These are phyloP conservation scores for Novumbra hubbsi DNA, from an alignment of 2,797 vertebrate species.

Conservation along the genomic window DNA sequence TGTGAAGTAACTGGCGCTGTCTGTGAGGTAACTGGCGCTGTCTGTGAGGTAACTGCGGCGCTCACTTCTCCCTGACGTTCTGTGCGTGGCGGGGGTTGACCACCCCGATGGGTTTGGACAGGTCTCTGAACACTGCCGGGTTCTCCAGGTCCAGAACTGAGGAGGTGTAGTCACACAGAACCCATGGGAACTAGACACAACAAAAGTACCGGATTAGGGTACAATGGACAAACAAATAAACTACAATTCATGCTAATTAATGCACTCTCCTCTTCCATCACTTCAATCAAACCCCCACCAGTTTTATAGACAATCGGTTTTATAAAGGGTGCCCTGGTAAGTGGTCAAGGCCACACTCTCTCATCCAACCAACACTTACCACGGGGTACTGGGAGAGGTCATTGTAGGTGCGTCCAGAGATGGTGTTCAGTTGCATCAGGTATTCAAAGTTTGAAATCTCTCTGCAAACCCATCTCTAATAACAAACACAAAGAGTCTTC, in stretches of 20 bases:
- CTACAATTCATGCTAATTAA: too few relatives aligned
- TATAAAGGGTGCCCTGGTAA: too few relatives aligned
- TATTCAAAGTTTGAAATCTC: slow-evolving; percentile 99
- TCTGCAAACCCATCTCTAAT: slow-evolving; percentile 77
- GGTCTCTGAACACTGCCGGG: slow-evolving; percentile 86
- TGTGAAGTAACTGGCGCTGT: slow-evolving; percentile 51
- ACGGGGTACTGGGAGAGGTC: slow-evolving; percentile 97
- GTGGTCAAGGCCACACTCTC: too few relatives aligned
- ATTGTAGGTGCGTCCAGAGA: slow-evolving; percentile 93
- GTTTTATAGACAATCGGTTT: too few relatives aligned
- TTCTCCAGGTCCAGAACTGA: slow-evolving; percentile 84
- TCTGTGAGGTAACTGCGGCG: slow-evolving; percentile 34
- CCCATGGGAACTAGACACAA: slow-evolving; percentile 89
- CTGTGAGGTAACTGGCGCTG: neutral
- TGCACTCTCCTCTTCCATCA: too few relatives aligned
- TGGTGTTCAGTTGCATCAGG: slow-evolving; percentile 97
- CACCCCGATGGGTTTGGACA: slow-evolving; percentile 95
- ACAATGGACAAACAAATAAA: neutral
- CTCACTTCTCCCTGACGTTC: slow-evolving; percentile 94
- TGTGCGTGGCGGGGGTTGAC: slow-evolving; percentile 91
- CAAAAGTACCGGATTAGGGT: slow-evolving; percentile 7
- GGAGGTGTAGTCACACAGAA: slow-evolving; percentile 90
- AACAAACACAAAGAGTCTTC: neutral
- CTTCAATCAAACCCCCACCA: too few relatives aligned
- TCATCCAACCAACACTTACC: slow-evolving; percentile 69